Evolutionary conservation across 2,888 invertebrate species (phyloP), one percentile per base, ranked within the genome.

Genomic region (Acanthosepion pharaonis): DNA sequence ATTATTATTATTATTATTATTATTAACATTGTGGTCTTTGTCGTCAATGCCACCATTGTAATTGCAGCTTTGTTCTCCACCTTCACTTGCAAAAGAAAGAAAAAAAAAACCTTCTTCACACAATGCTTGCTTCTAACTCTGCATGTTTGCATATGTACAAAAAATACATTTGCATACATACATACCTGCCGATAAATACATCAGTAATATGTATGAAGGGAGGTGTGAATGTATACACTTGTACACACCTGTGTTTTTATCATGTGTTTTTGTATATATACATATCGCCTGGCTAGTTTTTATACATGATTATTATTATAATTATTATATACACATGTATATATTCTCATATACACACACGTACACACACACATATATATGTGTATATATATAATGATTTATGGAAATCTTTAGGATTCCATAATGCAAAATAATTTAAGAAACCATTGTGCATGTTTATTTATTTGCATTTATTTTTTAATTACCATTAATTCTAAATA

Each of bases 351-450:
- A 25, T 51, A 25, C 42, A 51, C 48, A 49, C 48, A 51, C 15
- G 28, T 51, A 93, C 42, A 93, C 23, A 51, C n/a, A 49, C 23
- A 9, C 18, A 49, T 51, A 49, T 92, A 42, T 49, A 93, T 49
- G 25, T 51, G 18, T 28, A 51, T 51, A 93, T 93, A 51, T 78
- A n/a, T 78, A 59, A 59, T 59, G 59, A 59, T 23, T 51, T 51
- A 59, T 59, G 59, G 20, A 6, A 23, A 59, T 59, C 23, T 59
- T 59, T 59, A 59, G 59, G 20, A 59, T 59, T 55, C 23, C 20
- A 92, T 92, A 93, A 93, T 93, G 42, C 93, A 93, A 93, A 53
- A 93, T 53, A 93, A 42, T 93, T 93, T 15, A 51, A 51, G 92
- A 93, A 15, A 93, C n/a, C 11, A 28, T 28, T 51, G 93, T 49